A percentile compares a stretch with the other conserved stretches of the same genome.
phyloP scores from a whole-genome alignment of 2,888 invertebrate species.

The Drosophila engyochracea region DNA sequence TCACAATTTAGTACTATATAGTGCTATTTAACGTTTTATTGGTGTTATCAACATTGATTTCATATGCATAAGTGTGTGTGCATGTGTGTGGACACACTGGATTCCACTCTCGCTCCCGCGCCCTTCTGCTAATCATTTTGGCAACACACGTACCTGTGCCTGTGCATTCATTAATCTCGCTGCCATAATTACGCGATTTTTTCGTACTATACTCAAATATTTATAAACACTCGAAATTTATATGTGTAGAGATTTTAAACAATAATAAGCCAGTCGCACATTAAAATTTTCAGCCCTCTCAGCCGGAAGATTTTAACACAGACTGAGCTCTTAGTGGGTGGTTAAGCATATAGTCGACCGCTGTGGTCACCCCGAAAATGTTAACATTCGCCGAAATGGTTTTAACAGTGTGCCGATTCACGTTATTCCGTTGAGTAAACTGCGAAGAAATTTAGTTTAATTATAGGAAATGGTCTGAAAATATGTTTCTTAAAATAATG shows the following conservation, averaged over 20 bases:
- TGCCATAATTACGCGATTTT: conserved; percentile 76
- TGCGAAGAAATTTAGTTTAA: neutral
- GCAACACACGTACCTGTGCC: conserved; percentile 82
- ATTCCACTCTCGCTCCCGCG: conserved; percentile 14
- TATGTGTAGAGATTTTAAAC: conserved; percentile 29
- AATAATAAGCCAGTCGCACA: conserved; percentile 53
- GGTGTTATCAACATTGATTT: conserved; percentile 45
- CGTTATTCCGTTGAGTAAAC: neutral
- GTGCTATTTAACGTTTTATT: conserved; percentile 44
- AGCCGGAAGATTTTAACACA: conserved; percentile 85
- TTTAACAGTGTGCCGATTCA: neutral
- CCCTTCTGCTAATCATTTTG: neutral
- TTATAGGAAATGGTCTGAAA: neutral
- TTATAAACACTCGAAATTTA: conserved; percentile 54
- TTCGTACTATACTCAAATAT: conserved; percentile 43
- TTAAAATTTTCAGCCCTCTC: conserved; percentile 85
- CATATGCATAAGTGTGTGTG: conserved; percentile 24
- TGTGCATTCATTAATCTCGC: conserved; percentile 82
- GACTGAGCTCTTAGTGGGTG: conserved; percentile 60
- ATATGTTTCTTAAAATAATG: neutral
- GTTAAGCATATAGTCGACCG: neutral
- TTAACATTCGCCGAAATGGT: conserved; percentile 1
- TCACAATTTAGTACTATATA: conserved; percentile 26
- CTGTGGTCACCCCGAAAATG: conserved; percentile 9
- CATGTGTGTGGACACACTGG: conserved; percentile 40